A percentile compares a stretch with the other conserved stretches of the same genome.
Evolutionary conservation across 35 echinoderm and acorn worm genomes (phyloP).

Genomic region (Heliocidaris erythrogramma): DNA sequence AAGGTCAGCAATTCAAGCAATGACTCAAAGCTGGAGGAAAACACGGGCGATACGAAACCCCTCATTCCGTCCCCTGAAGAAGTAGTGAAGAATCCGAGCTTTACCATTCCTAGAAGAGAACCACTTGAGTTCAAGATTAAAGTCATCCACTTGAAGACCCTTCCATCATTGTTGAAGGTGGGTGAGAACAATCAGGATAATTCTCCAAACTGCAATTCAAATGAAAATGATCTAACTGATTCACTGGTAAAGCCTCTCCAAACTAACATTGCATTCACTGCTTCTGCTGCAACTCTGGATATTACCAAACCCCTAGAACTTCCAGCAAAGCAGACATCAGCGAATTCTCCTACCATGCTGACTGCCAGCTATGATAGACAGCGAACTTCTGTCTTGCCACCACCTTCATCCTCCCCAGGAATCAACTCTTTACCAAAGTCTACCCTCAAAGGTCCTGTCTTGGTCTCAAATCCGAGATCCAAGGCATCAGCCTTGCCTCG

Average conservation of each 20-base stretch:
- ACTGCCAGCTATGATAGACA: slow-evolving; percentile 33
- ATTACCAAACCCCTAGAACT: slow-evolving; percentile 44
- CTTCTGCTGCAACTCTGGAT: slow-evolving; percentile 60
- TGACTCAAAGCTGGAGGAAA: slow-evolving; percentile 53
- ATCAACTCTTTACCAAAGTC: slow-evolving; percentile 27
- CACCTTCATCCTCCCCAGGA: neutral
- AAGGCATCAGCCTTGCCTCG: neutral
- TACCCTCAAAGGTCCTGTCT: slow-evolving; percentile 11
- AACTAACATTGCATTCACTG: slow-evolving; percentile 51
- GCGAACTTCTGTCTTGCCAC: neutral
- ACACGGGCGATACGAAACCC: slow-evolving; percentile 32
- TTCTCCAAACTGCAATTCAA: slow-evolving; percentile 19
- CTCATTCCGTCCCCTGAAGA: slow-evolving; percentile 45
- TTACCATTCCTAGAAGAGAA: slow-evolving; percentile 73
- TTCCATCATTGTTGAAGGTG: slow-evolving; percentile 73
- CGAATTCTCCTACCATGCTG: slow-evolving; percentile 7
- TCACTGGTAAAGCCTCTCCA: neutral
- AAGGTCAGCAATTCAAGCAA: slow-evolving; percentile 24
- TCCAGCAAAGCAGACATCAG: neutral
- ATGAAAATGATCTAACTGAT: slow-evolving; percentile 14
- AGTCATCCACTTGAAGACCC: slow-evolving; percentile 76
- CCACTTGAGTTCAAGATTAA: slow-evolving; percentile 97
- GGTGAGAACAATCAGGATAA: slow-evolving; percentile 40
- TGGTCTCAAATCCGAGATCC: slow-evolving; percentile 4
- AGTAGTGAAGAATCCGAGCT: slow-evolving; percentile 42